Evolutionary conservation across 2,888 invertebrate genomes (phyloP), one percentile per base, ranked within the genome.

Genomic region (Meloe dianella): DNA sequence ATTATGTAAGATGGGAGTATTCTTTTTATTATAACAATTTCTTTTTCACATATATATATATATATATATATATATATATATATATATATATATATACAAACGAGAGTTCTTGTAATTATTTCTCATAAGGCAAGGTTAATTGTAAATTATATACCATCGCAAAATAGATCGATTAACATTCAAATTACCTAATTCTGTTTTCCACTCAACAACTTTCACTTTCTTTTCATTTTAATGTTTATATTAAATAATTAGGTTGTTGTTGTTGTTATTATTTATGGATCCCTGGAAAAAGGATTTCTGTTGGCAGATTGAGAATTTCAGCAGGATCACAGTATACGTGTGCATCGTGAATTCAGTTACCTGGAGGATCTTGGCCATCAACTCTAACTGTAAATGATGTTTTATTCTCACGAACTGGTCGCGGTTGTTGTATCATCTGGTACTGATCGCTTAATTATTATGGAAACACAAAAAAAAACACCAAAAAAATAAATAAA

Each of bases 391-490:
- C 65, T 65, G 65, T 65, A 65, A 65, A 65, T 17, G 27, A 47
- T 57, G 61, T 65, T 56, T 32, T 57, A 60, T 65, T 65, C 65
- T 65, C 65, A 65, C 65, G 65, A 61, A 57, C 56, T 38, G 65
- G 57, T 61, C 62, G 65, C 17, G 17, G 51, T 51, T 51, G 51
- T 51, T 51, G 51, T 65, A 65, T 65, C 65, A 62, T 59, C 59
- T 59, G 61, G 32, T 61, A 51, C 51, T 65, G 65, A 65, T 65
- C 65, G 57, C 65, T 65, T 65, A 62, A 65, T 65, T 62, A 59
- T 58, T 20, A 22, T 59, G 62, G 61, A 65, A 65, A 56, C 20
- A 32, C 6, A 7, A 58, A 30, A n/a, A 57, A 32, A 29, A 17
- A 29, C 57, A n/a, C n/a, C 20, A 30, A 17, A 17, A 22, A 30